Evolutionary conservation across 92 coral and sea anemone genomes (phyloP), one percentile per base, ranked within the genome.

Genomic region (Diadumene lineata): DNA sequence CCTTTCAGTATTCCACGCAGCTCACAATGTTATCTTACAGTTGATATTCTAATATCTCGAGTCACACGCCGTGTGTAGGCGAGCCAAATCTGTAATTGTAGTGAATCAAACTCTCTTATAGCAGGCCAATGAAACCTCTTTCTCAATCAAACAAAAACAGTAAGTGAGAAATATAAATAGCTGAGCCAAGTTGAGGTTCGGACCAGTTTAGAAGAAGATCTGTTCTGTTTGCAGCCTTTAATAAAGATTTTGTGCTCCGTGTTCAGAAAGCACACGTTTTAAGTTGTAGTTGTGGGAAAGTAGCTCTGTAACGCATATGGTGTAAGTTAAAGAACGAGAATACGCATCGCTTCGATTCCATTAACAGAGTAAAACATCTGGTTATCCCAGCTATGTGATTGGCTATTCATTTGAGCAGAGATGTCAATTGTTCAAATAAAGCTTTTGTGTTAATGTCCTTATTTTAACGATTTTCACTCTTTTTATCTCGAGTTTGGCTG

Each of bases 271-370:
- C 90, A 85, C 94, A 83, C 82, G n/a, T 89, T 89, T 82, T 75
- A 81, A 80, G 70, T 66, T 62, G 65, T 81, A 24, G 51, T 69
- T 77, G 78, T 91, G 97, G 78, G 97, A 91, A 91, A 87, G 51
- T 74, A 69, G 73, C 68, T 79, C 86, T 85, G 80, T 72, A 84
- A 69, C 82, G 55, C 97, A 91, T 91, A 91, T 91, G 97, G 90
- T 86, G 87, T 87, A 92, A 77, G 92, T 84, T 72, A 76, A 63
- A 43, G 43, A 24, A 50, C 72, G 53, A 57, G 53, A 56, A n/a
- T n/a, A 60, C 29, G 74, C 67, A 66, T 68, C 65, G 56, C 33
- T 55, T 69, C 75, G 69, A 30, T 60, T 43, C 75, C 82, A 78
- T 78, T 78, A 78, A 64, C 48, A 72, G 80, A 13, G 80, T 23